Evolutionary conservation across 2,888 invertebrate genomes (phyloP).

Genomic region (Volucella bombylans): DNA sequence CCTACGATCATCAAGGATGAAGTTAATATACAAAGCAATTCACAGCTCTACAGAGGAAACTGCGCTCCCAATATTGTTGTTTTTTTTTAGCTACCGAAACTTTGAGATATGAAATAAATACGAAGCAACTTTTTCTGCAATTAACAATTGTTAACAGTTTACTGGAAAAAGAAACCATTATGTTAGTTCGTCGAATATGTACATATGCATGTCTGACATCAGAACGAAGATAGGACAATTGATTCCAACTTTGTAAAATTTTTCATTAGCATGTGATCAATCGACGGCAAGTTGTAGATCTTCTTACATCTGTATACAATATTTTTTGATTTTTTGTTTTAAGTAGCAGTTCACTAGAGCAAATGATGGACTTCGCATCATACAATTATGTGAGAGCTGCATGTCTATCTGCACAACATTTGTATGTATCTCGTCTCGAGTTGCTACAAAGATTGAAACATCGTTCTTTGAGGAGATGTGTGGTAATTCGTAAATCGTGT

Average conservation of each 20-base stretch:
- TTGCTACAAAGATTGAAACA: neutral
- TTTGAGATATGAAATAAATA: no score
- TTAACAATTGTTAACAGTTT: no score
- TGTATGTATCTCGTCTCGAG: neutral
- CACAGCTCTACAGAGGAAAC: no score
- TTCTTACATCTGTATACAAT: no score
- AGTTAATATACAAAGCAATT: no score
- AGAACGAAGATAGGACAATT: neutral
- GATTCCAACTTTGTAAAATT: neutral
- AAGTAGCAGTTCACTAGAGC: constrained; percentile 31
- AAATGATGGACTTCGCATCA: constrained; percentile 26
- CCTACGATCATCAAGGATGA: no score
- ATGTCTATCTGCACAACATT: neutral
- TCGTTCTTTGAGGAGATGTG: neutral
- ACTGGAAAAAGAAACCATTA: no score
- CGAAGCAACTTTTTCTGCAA: no score
- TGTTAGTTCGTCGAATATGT: no score
- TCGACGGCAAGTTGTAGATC: neutral
- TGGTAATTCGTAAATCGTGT: constrained; percentile 14
- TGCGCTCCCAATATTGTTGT: no score
- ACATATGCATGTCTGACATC: no score
- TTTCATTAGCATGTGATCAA: neutral
- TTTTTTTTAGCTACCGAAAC: no score
- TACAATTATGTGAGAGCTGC: constrained; percentile 20
- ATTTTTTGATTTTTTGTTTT: neutral